Conservation (phyloP, 1,140 invertebrate species). For the Chironomus tepperi region DNA sequence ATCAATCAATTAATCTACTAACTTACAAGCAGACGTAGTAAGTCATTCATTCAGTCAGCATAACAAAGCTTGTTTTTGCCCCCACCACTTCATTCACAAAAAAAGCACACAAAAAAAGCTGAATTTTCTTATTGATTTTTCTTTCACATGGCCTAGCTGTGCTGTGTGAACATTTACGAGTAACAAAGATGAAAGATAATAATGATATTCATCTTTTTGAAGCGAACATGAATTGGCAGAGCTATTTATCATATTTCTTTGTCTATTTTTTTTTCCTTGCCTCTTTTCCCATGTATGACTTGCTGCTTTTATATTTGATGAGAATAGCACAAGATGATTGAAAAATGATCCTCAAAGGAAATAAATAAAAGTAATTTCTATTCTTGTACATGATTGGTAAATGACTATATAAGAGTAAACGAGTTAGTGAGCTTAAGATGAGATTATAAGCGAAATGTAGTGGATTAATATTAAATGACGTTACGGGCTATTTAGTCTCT, state of each 20-base stretch:
- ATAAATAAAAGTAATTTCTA: neutral
- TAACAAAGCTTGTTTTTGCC: neutral
- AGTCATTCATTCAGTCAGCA: no score
- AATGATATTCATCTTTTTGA: neutral
- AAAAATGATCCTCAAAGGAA: conserved; percentile 2
- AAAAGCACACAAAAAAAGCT: neutral
- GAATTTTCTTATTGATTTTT: neutral
- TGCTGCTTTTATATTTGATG: neutral
- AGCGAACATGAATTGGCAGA: neutral
- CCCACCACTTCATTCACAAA: neutral
- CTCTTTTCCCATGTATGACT: neutral
- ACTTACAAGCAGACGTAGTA: no score
- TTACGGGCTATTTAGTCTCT: neutral
- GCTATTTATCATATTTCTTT: conserved; percentile 2
- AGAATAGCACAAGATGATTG: neutral
- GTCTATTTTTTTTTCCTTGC: neutral
- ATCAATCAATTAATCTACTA: no score
- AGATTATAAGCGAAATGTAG: neutral
- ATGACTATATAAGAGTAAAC: neutral
- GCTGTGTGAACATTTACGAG: neutral
- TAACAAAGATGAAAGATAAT: neutral
- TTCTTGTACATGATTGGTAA: neutral
- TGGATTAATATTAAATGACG: neutral
- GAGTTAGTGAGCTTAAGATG: neutral
- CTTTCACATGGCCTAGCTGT: neutral